Base-by-base conservation (phyloP, 2,888 invertebrate species). In the Cheilosia urbana region DNA sequence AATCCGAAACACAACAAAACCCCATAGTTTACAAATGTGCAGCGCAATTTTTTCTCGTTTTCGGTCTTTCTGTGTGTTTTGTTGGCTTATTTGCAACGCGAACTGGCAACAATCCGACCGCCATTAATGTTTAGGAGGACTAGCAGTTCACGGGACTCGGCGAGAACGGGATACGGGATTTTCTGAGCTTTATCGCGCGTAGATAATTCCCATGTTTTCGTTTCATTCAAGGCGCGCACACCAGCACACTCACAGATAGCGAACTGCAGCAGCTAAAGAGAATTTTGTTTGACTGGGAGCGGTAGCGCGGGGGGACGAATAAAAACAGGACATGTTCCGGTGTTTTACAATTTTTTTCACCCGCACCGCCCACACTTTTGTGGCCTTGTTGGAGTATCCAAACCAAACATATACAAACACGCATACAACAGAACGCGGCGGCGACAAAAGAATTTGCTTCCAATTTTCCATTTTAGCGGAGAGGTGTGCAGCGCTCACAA, bases 181-280 rank as follows among this genome's bases (percentile, higher is more conserved):
- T 82, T 87, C 82, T 87, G 87, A 68, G 77, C 69, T 87, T 87
- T 87, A 87, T 87, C 87, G 87, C 87, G 87, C 87, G 87, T 87
- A 82, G 87, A 87, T 87, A 87, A 87, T 87, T 81, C 77, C 78
- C 82, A 87, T 87, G 87, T 87, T 87, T 87, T 87, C 81, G 68
- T 87, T 87, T 69, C 77, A 77, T 81, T 72, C 72, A 72, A 63
- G 63, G 68, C 40, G 65, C 40, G 55, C 37, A 60, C 47, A 63
- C 34, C 34, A 27, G 37, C 45, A 13, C 47, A 49, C 47, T 51
- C 30, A 13, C 37, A 17, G 40, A 57, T 53, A 53, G 55, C 11
- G 37, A 37, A 11, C 24, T 15, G 40, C 34, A 21, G 5, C 24
- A 63, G 58, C 47, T n/a, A 19, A 51, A n/a, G 45, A 9, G 45